phyloP scores from a whole-genome alignment of 1,140 invertebrate genomes.

The Steinernema feltiae region DNA sequence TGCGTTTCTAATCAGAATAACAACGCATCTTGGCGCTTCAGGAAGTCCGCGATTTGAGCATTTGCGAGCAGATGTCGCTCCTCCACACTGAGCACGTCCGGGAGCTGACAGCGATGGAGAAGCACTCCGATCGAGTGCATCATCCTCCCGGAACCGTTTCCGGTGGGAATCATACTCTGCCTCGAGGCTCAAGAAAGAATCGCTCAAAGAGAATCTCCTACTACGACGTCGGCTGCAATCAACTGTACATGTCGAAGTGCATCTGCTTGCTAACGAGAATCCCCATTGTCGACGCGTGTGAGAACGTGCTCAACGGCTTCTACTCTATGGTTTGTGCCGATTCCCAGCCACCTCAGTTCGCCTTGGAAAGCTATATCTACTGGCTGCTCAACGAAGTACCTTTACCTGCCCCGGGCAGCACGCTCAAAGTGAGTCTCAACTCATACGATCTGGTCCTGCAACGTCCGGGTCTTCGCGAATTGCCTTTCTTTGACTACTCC shows the following conservation, averaged over 20 bases:
- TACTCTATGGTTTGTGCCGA: constrained; percentile 45
- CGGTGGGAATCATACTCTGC: constrained; percentile 68
- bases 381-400: constrained; percentile 84
- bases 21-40: constrained; percentile 20
- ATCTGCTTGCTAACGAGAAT: constrained; percentile 82
- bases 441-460: constrained; percentile 43
- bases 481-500: constrained; percentile 88
- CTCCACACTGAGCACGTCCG: constrained; percentile 38
- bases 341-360: constrained; percentile 57
- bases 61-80: constrained; percentile 52
- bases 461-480: constrained; percentile 65
- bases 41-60: constrained; percentile 36
- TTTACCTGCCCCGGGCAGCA: not conserved
- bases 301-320: constrained; percentile 68
- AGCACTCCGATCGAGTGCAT: constrained; percentile 28
- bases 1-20: no score
- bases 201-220: constrained; percentile 67
- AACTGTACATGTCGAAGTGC: constrained; percentile 85
- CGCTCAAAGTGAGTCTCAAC: constrained; percentile 11
- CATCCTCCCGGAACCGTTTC: constrained; percentile 63
- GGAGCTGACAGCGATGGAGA: constrained; percentile 29
- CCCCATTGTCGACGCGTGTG: constrained; percentile 75
- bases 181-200: constrained; percentile 63
- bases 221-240: constrained; percentile 76
- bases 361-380: constrained; percentile 84